Conservation (phyloP, 2,113 vertebrate genomes). For the Pao palembangensis region DNA sequence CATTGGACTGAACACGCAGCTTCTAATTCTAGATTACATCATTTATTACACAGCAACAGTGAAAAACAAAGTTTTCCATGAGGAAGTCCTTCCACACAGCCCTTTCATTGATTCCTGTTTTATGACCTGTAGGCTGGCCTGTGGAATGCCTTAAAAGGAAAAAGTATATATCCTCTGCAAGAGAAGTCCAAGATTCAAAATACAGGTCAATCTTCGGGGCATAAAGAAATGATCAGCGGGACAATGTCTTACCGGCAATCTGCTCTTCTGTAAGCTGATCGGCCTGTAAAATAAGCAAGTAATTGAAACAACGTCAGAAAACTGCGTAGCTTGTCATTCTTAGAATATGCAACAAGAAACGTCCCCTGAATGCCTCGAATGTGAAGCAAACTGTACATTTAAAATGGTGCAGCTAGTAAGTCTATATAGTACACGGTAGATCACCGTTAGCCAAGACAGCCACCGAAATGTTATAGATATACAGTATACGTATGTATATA, state of each 20-base stretch:
- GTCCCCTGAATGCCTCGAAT: no score
- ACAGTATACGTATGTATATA: no score
- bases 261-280: slow-evolving; percentile 99
- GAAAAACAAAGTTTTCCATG: slow-evolving; percentile 58
- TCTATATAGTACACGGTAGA: no score
- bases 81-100: slow-evolving; percentile 53
- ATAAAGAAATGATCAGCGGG: slow-evolving; percentile 27
- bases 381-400: no score
- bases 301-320: background rate
- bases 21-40: slow-evolving; percentile 59
- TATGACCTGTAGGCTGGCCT: slow-evolving; percentile 51
- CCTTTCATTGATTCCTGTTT: slow-evolving; percentile 64
- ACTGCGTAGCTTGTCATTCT: no score
- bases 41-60: slow-evolving; percentile 55
- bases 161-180: slow-evolving; percentile 70
- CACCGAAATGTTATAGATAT: no score
- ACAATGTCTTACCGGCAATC: slow-evolving; percentile 90
- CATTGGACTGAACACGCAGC: slow-evolving; percentile 7
- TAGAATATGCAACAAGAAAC: no score
- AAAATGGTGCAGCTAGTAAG: no score
- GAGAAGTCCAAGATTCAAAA: slow-evolving; percentile 43
- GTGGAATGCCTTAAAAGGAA: slow-evolving; percentile 74
- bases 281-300: slow-evolving; percentile 76
- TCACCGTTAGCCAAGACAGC: no score
- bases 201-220: slow-evolving; percentile 31